Conservation (phyloP, 2,797 vertebrate species). For the Hyperoplus immaculatus region DNA sequence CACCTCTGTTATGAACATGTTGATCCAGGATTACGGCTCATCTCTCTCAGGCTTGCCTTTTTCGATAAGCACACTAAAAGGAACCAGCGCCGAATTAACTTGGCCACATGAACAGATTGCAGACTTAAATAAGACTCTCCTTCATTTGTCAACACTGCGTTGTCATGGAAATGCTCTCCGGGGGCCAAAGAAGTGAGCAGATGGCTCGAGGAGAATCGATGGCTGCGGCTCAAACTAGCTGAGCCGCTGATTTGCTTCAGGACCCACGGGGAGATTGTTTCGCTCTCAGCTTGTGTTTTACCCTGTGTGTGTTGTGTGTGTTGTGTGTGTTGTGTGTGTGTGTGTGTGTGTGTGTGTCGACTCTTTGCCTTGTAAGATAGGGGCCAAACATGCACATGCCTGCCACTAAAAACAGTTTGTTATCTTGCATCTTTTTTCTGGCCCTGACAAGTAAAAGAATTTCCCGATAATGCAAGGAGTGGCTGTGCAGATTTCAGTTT, state of each 20-base stretch:
- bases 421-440: conserved; percentile 7
- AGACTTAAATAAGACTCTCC: conserved; percentile 66
- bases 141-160: conserved; percentile 68
- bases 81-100: conserved; percentile 28
- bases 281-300: conserved; percentile 39
- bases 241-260: conserved; percentile 61
- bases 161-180: conserved; percentile 70
- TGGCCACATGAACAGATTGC: conserved; percentile 67
- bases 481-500: not conserved
- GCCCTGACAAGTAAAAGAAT: conserved; percentile 29
- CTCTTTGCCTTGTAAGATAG: conserved; percentile 6
- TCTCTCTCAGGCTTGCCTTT: conserved; percentile 28
- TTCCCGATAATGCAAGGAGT: conserved; percentile 8
- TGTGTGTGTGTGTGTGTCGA: conserved; percentile 20
- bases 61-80: conserved; percentile 45
- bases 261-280: conserved; percentile 44
- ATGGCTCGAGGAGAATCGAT: conserved; percentile 77
- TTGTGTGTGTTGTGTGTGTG: not conserved
- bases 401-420: not conserved
- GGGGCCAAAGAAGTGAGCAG: conserved; percentile 72
- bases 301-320: not conserved
- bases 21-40: conserved; percentile 57
- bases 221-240: conserved; percentile 64
- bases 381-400: conserved; percentile 26
- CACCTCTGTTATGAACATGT: conserved; percentile 40